A percentile compares a stretch with the other conserved stretches of the same genome.
Conservation (phyloP, 2,888 invertebrate species). For the Parnassius apollo region DNA sequence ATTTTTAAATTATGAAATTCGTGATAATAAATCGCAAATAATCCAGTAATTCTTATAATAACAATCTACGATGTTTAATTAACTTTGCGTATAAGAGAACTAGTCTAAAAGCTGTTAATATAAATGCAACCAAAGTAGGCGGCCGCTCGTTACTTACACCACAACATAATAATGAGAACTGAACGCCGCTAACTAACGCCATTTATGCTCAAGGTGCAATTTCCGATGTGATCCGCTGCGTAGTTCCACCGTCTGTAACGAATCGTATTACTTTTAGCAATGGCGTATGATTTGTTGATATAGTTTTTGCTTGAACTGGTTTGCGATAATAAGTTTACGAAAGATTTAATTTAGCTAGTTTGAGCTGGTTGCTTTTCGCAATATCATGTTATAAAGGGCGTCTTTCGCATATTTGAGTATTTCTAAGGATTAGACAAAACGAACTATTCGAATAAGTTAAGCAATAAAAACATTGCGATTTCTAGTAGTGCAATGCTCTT, state of each 20-base stretch:
- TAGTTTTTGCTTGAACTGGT: constrained; percentile 7
- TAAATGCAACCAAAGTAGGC: not conserved
- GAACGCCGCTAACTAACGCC: constrained; percentile 54
- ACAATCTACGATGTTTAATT: constrained; percentile 1
- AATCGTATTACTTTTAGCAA: constrained; percentile 32
- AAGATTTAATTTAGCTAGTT: no score
- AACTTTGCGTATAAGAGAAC: not conserved
- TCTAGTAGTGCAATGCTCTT: no score
- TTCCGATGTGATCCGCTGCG: constrained; percentile 55
- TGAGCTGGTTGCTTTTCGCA: no score
- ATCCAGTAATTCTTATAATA: not conserved
- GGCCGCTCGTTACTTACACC: constrained; percentile 39
- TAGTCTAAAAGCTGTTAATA: not conserved
- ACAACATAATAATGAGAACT: constrained; percentile 50
- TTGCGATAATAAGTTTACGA: not conserved
- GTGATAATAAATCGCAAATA: not conserved
- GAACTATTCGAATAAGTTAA: no score
- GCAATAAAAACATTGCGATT: no score
- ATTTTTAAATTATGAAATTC: not conserved
- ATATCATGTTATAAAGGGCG: no score
- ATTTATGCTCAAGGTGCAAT: constrained; percentile 66
- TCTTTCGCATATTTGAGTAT: no score
- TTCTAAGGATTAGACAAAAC: no score
- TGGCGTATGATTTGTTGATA: constrained; percentile 16
- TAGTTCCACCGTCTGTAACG: constrained; percentile 39